A percentile compares a stretch with the other conserved stretches of the same genome.
phyloP scores from a whole-genome alignment of 2,888 invertebrate genomes.

The Cerceris rybyensis region DNA sequence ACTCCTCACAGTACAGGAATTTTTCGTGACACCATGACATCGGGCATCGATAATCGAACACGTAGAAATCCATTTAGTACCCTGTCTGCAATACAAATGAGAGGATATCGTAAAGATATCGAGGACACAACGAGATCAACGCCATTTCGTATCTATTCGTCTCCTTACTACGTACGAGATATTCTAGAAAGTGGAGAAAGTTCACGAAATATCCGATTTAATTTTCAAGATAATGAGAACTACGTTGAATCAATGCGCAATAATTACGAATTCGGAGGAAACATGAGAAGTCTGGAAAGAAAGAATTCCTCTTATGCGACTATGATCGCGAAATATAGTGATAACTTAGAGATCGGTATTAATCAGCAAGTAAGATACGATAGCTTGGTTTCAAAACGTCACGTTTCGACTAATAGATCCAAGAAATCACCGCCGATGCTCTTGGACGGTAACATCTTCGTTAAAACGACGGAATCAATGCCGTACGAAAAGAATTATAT shows the following conservation, averaged over 20 bases:
- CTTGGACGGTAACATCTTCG: not conserved
- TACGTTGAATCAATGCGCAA: not conserved
- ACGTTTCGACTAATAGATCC: slow-evolving; percentile 19
- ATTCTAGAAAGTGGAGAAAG: not conserved
- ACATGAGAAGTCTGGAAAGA: not conserved
- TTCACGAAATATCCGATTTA: not conserved
- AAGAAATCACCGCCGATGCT: not conserved
- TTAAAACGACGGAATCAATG: not conserved
- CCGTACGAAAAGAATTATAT: not conserved
- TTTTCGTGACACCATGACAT: slow-evolving; percentile 3
- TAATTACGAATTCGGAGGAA: not conserved
- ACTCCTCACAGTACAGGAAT: not conserved
- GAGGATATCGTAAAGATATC: not conserved
- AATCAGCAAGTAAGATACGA: not conserved
- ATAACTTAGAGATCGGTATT: not conserved
- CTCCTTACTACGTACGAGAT: not conserved
- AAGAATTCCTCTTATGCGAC: slow-evolving; percentile 41
- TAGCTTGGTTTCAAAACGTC: not conserved
- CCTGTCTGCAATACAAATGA: not conserved
- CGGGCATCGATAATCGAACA: slow-evolving; percentile 3
- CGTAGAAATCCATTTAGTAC: slow-evolving; percentile 48
- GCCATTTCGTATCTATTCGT: not conserved
- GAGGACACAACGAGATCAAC: not conserved
- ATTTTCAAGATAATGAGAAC: not conserved
- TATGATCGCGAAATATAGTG: slow-evolving; percentile 51